Evolutionary conservation across 2,113 vertebrate species (phyloP).

Genomic region (Pogona vitticeps): DNA sequence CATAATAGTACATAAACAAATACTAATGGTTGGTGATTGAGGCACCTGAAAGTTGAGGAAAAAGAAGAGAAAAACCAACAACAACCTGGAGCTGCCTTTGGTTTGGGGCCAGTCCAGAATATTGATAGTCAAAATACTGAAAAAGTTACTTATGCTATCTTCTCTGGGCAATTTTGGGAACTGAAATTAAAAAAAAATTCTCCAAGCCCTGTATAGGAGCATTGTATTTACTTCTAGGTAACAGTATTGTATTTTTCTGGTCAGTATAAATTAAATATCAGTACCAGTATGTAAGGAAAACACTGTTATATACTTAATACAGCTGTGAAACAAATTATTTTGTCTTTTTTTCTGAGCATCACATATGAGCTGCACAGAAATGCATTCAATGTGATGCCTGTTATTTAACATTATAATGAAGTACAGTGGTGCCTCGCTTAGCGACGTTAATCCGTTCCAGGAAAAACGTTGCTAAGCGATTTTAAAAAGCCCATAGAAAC

Average conservation of each 20-base stretch:
- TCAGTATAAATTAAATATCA: conserved; percentile 48
- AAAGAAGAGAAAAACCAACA: not conserved
- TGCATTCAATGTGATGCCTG: conserved; percentile 14
- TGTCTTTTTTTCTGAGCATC: not conserved
- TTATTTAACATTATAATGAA: conserved; percentile 30
- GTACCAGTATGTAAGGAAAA: conserved; percentile 41
- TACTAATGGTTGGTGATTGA: not conserved
- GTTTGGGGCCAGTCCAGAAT: not conserved
- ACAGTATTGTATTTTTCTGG: conserved; percentile 39
- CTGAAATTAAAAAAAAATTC: too few species aligned
- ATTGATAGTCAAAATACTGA: not conserved
- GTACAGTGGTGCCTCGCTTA: too few species aligned
- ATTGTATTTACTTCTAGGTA: not conserved
- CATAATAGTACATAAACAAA: not conserved
- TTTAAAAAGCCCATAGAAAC: too few species aligned
- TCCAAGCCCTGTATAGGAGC: too few species aligned
- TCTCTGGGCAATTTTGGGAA: too few species aligned
- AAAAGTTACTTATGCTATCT: too few species aligned
- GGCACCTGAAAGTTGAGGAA: not conserved
- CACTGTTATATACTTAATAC: conserved; percentile 39
- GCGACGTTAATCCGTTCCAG: too few species aligned
- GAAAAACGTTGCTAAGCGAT: too few species aligned
- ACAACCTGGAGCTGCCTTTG: not conserved
- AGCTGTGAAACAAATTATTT: conserved; percentile 35
- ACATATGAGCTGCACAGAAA: conserved; percentile 1